Evolutionary conservation across 2,888 invertebrate species (phyloP), one percentile per base, ranked within the genome.

Genomic region (Cataglyphis cursor): DNA sequence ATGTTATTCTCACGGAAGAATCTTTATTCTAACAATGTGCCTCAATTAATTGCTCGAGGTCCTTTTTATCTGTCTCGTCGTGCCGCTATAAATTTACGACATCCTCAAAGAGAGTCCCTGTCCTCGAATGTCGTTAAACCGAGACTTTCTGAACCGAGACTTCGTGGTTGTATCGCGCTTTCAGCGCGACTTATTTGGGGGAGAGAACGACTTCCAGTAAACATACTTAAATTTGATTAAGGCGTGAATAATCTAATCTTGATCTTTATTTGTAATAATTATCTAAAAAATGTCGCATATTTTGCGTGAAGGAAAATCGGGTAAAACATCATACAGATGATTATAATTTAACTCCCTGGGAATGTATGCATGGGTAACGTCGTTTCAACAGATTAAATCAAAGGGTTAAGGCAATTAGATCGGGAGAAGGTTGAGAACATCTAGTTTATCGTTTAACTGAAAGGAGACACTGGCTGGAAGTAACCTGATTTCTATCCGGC

Each of bases 401-500:
- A 59, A 18, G 31, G 41, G 41, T 59, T 1, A 4, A 21, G 31
- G 41, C 31, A 31, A 70, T 70, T 35, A 41, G 4, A 57, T 61
- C 24, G 44, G 18, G 18, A 59, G 35, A 59, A 70, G 31, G 44
- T 21, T 70, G 24, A 44, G 68, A 80, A 57, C 41, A 28, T 57
- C n/a, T 10, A 28, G 21, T n/a, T 65, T 51, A 64, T 75, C 66
- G 38, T 28, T 51, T 31, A 59, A 59, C 65, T 51, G 31, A 44
- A 68, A 62, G 70, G 57, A 68, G 75, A 62, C 44, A 31, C 61
- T 41, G 54, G 24, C 48, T 81, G 81, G 68, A 81, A 75, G 54
- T 70, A 84, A 72, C 81, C 85, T 81, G 84, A 85, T 85, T 85
- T 85, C 85, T 84, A 82, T 59, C 48, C 62, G 51, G 41, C 35